Base-by-base conservation (phyloP, 1,140 invertebrate genomes). In the Hetaerina americana region DNA sequence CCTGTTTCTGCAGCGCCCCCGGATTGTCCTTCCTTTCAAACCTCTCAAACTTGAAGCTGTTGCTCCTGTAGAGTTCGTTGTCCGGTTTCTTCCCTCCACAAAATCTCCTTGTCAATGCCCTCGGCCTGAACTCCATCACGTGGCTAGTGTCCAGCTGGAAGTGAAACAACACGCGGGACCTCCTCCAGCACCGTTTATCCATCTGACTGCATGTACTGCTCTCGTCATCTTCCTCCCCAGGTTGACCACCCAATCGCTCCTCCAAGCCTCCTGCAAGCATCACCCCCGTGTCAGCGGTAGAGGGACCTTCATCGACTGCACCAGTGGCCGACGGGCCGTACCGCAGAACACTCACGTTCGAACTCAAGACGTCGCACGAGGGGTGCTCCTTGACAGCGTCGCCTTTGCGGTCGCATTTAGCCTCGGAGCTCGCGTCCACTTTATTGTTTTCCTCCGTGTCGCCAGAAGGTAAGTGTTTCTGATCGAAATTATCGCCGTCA, bases 21-120 rank as follows among this genome's bases (percentile, higher is more conserved):
- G 89, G 87, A n/a, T n/a, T n/a, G 73, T 86, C 88, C 75, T 85
- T 85, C 69, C 90, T 82, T 73, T 90, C 87, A 78, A 92, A 92
- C 66, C 89, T 83, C 79, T 92, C 90, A 77, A 92, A 92, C 81
- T 91, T 92, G 83, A 92, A 92, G 79, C 90, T 92, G 78, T 92
- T 92, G 73, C 89, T 91, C 71, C 90, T 86, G 78, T 92, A 92
- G 27, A 92, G 84, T 81, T 92, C 89, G 82, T 92, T 92, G 83
- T 91, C 90, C 71, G 79, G 81, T 57, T 80, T 79, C 75, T 88
- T 87, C 18, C 85, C 84, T 72, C 86, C 85, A 78, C 89, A 91
- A 72, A 91, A 84, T 27, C 89, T 83, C 40, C 87, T 84, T 0
- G 89, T 89, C 67, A 89, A 77, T 5, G 79, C 80, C 0, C 81